Conservation (phyloP, 2,797 vertebrate genomes). For the Diceros bicornis region DNA sequence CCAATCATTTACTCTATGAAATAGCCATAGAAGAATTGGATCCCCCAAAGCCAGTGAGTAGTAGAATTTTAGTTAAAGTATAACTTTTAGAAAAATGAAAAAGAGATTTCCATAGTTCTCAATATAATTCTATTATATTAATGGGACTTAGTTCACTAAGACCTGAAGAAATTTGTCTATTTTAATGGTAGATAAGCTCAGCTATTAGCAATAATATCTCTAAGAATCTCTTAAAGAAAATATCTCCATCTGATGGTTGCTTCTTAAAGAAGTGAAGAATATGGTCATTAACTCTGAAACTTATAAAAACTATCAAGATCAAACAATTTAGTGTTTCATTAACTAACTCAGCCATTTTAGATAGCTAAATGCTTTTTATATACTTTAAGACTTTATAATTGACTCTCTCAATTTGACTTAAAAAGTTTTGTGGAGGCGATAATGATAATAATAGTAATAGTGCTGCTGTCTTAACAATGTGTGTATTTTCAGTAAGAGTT, state of each 20-base stretch:
- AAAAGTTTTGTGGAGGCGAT: background rate
- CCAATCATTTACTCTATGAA: background rate
- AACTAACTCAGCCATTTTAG: background rate
- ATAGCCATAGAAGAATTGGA: background rate
- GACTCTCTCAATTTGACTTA: background rate
- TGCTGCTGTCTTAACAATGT: background rate
- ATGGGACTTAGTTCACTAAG: background rate
- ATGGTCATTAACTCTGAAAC: constrained; percentile 60
- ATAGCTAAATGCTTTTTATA: background rate
- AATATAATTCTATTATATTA: background rate
- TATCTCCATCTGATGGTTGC: background rate
- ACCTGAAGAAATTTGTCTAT: background rate
- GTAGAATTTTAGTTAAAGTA: constrained; percentile 31
- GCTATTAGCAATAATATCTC: constrained; percentile 41
- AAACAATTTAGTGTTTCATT: constrained; percentile 20
- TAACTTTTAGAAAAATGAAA: background rate
- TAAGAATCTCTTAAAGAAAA: constrained; percentile 43
- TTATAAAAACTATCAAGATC: background rate
- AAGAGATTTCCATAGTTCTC: background rate
- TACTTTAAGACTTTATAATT: background rate
- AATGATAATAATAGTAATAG: background rate
- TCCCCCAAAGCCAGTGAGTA: background rate
- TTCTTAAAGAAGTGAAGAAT: constrained; percentile 35
- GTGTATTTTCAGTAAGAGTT: background rate
- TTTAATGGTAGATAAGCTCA: background rate